phyloP scores from a whole-genome alignment of 2,888 invertebrate genomes.

The Allacma fusca region DNA sequence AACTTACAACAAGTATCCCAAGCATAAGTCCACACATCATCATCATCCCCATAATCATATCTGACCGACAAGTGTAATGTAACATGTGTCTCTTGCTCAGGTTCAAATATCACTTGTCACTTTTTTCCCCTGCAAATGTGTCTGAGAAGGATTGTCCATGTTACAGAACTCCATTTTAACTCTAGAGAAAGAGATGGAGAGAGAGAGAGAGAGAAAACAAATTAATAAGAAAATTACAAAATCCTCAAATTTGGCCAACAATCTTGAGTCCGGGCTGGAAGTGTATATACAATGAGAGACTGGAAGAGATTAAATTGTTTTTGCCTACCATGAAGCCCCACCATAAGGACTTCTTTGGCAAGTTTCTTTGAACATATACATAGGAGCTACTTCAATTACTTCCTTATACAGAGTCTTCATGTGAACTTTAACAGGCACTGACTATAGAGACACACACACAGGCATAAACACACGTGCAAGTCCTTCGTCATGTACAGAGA shows the following conservation, averaged over 20 bases:
- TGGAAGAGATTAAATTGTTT: too few species aligned
- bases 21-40: slow-evolving; percentile 34
- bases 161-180: too few species aligned
- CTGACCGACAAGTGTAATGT: slow-evolving; percentile 8
- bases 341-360: too few species aligned
- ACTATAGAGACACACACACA: background rate
- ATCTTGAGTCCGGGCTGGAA: too few species aligned
- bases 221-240: too few species aligned
- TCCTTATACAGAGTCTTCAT: background rate
- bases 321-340: too few species aligned
- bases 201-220: too few species aligned
- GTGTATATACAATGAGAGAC: too few species aligned
- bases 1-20: slow-evolving; percentile 15
- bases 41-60: slow-evolving; percentile 20
- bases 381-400: background rate
- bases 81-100: background rate
- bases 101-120: slow-evolving; percentile 26
- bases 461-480: too few species aligned
- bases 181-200: too few species aligned
- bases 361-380: too few species aligned
- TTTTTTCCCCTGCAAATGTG: background rate
- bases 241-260: too few species aligned
- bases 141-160: background rate
- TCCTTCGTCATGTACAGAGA: background rate
- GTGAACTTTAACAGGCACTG: background rate